phyloP scores from a whole-genome alignment of 1,140 invertebrate species.

The Drosophila leontia region DNA sequence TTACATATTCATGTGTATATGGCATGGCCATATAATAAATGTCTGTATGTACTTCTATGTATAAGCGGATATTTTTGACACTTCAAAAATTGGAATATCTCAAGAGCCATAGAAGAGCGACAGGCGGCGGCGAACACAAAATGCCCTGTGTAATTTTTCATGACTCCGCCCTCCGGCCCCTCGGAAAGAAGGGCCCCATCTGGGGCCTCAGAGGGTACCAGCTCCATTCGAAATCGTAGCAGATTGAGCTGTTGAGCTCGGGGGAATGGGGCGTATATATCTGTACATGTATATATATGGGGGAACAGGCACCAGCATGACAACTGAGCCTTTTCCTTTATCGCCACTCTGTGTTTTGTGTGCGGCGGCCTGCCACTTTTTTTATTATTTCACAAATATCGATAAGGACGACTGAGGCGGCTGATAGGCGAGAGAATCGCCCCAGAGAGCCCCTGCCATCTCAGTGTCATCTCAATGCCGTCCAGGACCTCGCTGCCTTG shows the following conservation, averaged over 20 bases:
- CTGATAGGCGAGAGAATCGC: conserved; percentile 19
- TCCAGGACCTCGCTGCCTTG: conserved; percentile 8
- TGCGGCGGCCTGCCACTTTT: conserved; percentile 53
- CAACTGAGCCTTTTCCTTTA: conserved; percentile 57
- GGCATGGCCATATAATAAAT: conserved; percentile 42
- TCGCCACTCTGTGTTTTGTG: conserved; percentile 45
- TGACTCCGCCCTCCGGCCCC: conserved; percentile 18
- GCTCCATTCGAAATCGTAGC: conserved; percentile 63
- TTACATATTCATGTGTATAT: conserved; percentile 74
- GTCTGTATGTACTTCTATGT: conserved; percentile 41
- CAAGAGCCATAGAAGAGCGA: conserved; percentile 50
- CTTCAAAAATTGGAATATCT: conserved; percentile 81
- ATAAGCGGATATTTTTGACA: conserved; percentile 80
- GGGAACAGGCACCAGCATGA: conserved; percentile 39
- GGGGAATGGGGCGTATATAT: conserved; percentile 1
- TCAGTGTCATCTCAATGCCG: conserved; percentile 22
- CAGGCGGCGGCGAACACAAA: conserved; percentile 49
- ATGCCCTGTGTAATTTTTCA: conserved; percentile 73
- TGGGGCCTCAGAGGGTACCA: conserved; percentile 45
- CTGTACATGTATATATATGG: not conserved
- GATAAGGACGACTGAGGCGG: conserved; percentile 47
- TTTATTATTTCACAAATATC: conserved; percentile 80
- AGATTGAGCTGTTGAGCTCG: conserved; percentile 70
- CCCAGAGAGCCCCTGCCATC: conserved; percentile 15
- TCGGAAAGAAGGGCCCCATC: conserved; percentile 38